Evolutionary conservation across 2,113 vertebrate species (phyloP).

Genomic region (Manacus vitellinus): DNA sequence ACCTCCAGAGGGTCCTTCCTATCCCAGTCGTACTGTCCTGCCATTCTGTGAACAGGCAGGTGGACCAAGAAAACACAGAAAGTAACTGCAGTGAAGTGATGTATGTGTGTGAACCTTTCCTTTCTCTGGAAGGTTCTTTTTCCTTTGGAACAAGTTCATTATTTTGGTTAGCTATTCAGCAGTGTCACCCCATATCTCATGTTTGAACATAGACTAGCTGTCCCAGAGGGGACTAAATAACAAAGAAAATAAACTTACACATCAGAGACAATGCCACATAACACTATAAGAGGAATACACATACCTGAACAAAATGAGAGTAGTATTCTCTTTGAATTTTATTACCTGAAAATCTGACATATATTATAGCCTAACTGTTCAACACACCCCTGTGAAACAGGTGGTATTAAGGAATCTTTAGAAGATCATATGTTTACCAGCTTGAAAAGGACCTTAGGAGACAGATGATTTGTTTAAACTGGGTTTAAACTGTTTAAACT

Average conservation of each 20-base stretch:
- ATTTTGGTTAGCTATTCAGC: background rate
- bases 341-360: background rate
- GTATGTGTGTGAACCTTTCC: background rate
- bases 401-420: background rate
- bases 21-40: background rate
- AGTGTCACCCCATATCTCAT: background rate
- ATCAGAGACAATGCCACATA: background rate
- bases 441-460: background rate
- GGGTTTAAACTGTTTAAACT: background rate
- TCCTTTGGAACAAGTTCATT: background rate
- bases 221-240: background rate
- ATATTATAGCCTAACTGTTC: background rate
- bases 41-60: background rate
- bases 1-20: background rate
- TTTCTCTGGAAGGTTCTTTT: background rate
- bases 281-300: background rate
- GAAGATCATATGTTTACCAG: background rate
- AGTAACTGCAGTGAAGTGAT: background rate
- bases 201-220: background rate
- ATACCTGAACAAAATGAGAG: background rate
- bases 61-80: background rate
- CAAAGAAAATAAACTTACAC: background rate
- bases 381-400: background rate
- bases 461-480: background rate
- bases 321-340: background rate